A percentile compares a stretch with the other conserved stretches of the same genome.
These are phyloP conservation scores for Branchipolynoe longqiensis DNA, from an alignment of 2,888 invertebrate genomes.

Conservation along the genomic window DNA sequence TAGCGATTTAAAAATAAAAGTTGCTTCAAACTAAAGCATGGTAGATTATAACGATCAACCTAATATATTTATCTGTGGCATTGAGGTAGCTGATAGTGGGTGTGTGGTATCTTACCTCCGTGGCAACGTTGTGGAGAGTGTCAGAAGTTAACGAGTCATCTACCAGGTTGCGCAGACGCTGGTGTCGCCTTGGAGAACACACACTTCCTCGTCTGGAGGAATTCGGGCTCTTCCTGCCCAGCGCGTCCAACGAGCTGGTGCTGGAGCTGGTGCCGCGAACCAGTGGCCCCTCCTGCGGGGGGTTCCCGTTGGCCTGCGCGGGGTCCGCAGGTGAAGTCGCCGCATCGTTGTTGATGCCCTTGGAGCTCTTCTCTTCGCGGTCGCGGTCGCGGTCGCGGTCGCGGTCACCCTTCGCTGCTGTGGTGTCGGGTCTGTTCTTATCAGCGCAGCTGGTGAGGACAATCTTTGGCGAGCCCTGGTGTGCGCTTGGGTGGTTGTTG, in stretches of 20 bases:
- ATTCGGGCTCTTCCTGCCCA: background rate
- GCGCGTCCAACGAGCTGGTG: background rate
- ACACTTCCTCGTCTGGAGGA: background rate
- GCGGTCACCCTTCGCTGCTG: background rate
- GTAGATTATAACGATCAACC: no score
- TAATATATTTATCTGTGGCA: no score
- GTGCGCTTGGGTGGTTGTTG: no score
- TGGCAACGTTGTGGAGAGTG: background rate
- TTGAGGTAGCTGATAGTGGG: no score
- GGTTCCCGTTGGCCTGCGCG: background rate
- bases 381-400: background rate
- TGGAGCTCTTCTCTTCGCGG: background rate
- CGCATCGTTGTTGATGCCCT: background rate
- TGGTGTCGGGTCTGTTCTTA: background rate
- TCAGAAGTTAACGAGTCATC: slow-evolving; percentile 3
- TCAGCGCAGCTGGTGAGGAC: background rate
- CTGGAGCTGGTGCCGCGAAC: no score
- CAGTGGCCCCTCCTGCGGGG: background rate
- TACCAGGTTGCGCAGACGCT: slow-evolving; percentile 4
- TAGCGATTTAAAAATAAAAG: no score
- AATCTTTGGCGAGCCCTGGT: no score
- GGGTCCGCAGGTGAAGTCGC: background rate
- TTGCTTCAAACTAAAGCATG: no score
- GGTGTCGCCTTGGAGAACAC: background rate
- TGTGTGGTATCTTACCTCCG: slow-evolving; percentile 28